Evolutionary conservation across 1,140 invertebrate species (phyloP).

Genomic region (Pentalonia nigronervosa): DNA sequence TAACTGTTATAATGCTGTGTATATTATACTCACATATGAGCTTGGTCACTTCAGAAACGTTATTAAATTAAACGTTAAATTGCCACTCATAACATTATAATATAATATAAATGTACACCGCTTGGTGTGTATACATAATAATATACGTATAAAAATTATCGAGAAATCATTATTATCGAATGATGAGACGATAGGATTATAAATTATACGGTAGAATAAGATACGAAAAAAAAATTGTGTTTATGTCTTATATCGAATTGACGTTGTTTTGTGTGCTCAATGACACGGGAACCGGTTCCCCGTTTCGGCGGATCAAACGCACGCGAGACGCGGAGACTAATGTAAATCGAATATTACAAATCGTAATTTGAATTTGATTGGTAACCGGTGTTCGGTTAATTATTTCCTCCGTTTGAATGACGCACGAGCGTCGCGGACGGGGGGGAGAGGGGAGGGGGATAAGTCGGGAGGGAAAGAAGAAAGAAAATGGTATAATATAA

Average conservation of each 20-base stretch:
- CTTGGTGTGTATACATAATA: not conserved
- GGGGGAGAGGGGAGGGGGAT: not conserved
- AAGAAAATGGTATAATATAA: slow-evolving; percentile 18
- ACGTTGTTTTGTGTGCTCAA: slow-evolving; percentile 13
- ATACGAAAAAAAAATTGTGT: not conserved
- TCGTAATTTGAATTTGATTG: slow-evolving; percentile 56
- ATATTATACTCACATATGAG: not conserved
- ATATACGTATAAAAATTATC: not conserved
- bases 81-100: not conserved
- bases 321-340: slow-evolving; percentile 6
- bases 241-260: not conserved
- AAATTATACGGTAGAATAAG: not conserved
- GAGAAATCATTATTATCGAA: slow-evolving; percentile 33
- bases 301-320: slow-evolving; percentile 53
- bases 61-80: not conserved
- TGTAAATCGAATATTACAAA: slow-evolving; percentile 57
- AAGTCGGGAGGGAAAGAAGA: slow-evolving; percentile 12
- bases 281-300: slow-evolving; percentile 49
- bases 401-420: slow-evolving; percentile 37
- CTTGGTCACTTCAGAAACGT: not conserved
- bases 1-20: not conserved
- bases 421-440: not conserved
- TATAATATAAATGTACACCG: not conserved
- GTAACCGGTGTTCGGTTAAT: slow-evolving; percentile 50
- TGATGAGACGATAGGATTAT: not conserved